Conservation (phyloP, 2,888 invertebrate species). For the Ectemnius continuus region DNA sequence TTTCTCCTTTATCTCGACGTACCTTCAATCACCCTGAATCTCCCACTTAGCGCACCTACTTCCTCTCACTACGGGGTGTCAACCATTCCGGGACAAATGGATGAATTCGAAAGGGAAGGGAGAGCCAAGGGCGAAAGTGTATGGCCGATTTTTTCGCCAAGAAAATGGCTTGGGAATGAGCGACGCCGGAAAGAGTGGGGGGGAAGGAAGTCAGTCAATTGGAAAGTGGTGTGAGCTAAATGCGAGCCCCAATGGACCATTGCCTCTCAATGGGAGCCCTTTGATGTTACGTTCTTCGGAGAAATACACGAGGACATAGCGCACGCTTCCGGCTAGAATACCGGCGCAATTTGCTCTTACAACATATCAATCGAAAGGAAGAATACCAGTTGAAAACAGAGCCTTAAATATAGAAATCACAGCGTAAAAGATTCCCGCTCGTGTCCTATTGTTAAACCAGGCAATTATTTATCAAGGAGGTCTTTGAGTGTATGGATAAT, state of each 20-base stretch:
- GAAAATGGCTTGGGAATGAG: conserved; percentile 7
- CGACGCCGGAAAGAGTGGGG: conserved; percentile 5
- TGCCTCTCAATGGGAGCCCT: conserved; percentile 2
- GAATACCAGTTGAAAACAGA: too few species aligned
- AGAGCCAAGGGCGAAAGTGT: conserved; percentile 30
- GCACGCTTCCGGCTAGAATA: neutral
- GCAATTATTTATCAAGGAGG: too few species aligned
- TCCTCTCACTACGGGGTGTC: conserved; percentile 34
- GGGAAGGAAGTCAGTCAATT: conserved; percentile 27
- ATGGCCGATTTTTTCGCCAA: conserved; percentile 12
- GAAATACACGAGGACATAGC: neutral
- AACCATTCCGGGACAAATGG: conserved; percentile 51
- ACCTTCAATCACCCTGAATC: conserved; percentile 55
- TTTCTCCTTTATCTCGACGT: conserved; percentile 31
- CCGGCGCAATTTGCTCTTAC: too few species aligned
- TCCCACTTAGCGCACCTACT: conserved; percentile 47
- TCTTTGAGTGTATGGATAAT: neutral
- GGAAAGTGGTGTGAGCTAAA: conserved; percentile 24
- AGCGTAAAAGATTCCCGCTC: too few species aligned
- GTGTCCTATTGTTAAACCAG: too few species aligned
- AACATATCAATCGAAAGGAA: too few species aligned
- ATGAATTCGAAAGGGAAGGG: conserved; percentile 28
- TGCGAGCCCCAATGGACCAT: conserved; percentile 3
- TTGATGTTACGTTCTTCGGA: neutral
- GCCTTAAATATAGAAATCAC: too few species aligned